phyloP scores from a whole-genome alignment of 2,797 vertebrate genomes.

The Gephyroberyx darwinii region DNA sequence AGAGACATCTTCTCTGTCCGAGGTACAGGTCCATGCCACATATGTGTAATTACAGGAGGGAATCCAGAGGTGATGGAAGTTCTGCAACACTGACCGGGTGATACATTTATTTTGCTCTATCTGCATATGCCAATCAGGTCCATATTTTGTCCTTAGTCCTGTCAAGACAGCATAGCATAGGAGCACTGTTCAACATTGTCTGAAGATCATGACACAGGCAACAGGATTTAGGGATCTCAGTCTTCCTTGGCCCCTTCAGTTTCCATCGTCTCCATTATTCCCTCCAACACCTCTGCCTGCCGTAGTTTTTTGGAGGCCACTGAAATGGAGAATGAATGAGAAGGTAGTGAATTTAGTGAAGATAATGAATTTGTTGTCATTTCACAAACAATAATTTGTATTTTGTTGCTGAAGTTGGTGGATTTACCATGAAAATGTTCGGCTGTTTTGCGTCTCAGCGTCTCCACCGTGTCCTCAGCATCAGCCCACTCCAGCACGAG shows the following conservation, averaged over 20 bases:
- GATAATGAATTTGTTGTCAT: neutral
- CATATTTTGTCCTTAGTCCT: conserved; percentile 20
- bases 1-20: conserved; percentile 5
- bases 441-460: conserved; percentile 90
- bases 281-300: conserved; percentile 84
- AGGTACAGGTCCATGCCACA: conserved; percentile 42
- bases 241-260: conserved; percentile 69
- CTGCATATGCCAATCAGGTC: neutral
- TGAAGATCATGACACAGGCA: neutral
- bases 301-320: conserved; percentile 84
- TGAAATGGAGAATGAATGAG: conserved; percentile 64
- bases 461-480: conserved; percentile 88
- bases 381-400: conserved; percentile 1
- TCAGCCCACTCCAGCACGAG: conserved; percentile 98
- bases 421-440: conserved; percentile 91
- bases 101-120: conserved; percentile 1
- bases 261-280: conserved; percentile 90
- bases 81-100: neutral
- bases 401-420: neutral
- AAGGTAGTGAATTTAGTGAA: neutral
- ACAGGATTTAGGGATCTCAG: conserved; percentile 34
- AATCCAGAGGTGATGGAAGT: neutral
- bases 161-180: conserved; percentile 8
- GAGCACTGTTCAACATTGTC: neutral
- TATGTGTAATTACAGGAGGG: neutral